Evolutionary conservation across 2,113 vertebrate genomes (phyloP).

Genomic region (Equus quagga): DNA sequence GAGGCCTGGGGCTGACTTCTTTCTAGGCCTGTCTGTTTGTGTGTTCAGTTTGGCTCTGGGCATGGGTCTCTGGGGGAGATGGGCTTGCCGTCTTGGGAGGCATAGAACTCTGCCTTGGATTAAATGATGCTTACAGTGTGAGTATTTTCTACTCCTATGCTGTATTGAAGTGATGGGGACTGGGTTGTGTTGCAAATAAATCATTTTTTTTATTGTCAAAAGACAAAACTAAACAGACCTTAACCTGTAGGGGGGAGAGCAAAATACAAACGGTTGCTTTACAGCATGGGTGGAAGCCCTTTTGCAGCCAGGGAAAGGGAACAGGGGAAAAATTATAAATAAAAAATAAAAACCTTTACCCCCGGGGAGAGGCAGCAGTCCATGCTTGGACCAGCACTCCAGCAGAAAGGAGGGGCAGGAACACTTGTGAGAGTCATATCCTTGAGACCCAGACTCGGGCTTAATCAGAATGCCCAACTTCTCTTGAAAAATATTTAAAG

Average conservation of each 20-base stretch:
- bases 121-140: not conserved
- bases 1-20: not conserved
- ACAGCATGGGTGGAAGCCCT: not conserved
- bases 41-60: not conserved
- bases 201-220: no score
- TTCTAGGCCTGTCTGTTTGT: not conserved
- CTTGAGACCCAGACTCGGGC: not conserved
- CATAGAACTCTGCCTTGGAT: not conserved
- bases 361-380: not conserved
- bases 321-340: not conserved
- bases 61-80: not conserved
- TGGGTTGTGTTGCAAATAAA: not conserved
- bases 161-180: slow-evolving; percentile 34
- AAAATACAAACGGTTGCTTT: no score
- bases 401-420: not conserved
- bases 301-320: not conserved
- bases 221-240: no score
- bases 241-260: no score
- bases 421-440: not conserved
- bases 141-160: slow-evolving; percentile 24
- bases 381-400: rapidly evolving
- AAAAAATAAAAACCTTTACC: no score
- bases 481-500: not conserved
- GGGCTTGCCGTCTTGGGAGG: not conserved
- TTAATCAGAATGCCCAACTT: not conserved